A percentile compares a stretch with the other conserved stretches of the same genome.
These are phyloP conservation scores for Mercenaria mercenaria DNA, from an alignment of 1,140 invertebrate genomes.

Conservation along the genomic window DNA sequence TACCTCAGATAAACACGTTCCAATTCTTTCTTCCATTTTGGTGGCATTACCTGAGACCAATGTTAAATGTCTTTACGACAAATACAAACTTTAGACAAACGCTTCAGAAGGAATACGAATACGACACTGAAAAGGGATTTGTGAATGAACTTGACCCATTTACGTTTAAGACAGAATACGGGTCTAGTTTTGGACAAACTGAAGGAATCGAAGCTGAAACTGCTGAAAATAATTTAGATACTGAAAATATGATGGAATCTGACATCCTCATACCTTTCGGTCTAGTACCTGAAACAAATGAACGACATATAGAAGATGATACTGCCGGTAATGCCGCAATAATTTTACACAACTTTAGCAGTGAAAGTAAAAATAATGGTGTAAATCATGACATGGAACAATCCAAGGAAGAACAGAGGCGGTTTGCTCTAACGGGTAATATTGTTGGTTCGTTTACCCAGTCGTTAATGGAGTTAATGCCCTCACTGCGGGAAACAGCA, in stretches of 20 bases:
- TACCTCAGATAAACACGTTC: background rate
- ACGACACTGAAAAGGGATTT: background rate
- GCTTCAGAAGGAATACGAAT: slow-evolving; percentile 14
- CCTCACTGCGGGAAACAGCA: background rate
- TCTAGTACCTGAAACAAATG: background rate
- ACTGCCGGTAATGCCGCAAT: background rate
- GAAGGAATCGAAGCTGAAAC: background rate
- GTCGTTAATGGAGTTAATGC: background rate
- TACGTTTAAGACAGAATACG: background rate
- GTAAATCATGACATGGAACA: background rate
- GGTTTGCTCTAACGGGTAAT: background rate
- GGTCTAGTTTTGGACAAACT: background rate
- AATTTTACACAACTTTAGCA: background rate
- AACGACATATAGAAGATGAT: background rate
- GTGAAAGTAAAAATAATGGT: background rate
- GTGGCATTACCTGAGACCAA: slow-evolving; percentile 14
- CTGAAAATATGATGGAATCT: background rate
- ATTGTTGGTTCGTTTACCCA: background rate
- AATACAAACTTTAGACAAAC: background rate
- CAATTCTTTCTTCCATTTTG: background rate
- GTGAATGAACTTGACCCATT: background rate
- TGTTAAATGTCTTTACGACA: background rate
- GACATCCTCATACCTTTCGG: background rate
- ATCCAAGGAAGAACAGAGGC: background rate
- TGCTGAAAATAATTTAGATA: background rate